Evolutionary conservation across 2,888 invertebrate genomes (phyloP).

Genomic region (Stenotaenia linearis): DNA sequence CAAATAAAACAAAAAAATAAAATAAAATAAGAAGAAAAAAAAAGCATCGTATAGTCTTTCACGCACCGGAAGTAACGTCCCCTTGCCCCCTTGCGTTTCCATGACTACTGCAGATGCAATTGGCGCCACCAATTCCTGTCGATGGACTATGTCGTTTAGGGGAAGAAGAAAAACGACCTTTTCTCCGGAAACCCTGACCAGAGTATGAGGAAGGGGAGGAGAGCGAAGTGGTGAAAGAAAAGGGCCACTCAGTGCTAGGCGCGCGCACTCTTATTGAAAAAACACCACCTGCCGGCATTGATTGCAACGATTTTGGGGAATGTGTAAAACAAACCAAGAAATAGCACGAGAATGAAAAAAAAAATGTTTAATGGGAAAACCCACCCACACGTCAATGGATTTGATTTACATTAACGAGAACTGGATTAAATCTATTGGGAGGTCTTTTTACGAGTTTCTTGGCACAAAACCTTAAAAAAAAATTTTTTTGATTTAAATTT

Average conservation of each 20-base stretch:
- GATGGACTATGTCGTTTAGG: slow-evolving; percentile 26
- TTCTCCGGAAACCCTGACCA: slow-evolving; percentile 17
- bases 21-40: background rate
- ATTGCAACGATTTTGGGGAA: slow-evolving; percentile 16
- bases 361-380: background rate
- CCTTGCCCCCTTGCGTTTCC: background rate
- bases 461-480: background rate
- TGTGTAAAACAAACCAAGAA: slow-evolving; percentile 17
- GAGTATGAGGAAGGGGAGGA: slow-evolving; percentile 20
- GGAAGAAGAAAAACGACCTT: slow-evolving; percentile 21
- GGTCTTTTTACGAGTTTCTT: background rate
- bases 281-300: slow-evolving; percentile 26
- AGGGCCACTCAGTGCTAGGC: slow-evolving; percentile 16
- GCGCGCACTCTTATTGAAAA: slow-evolving; percentile 17
- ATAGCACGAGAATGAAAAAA: background rate
- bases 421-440: background rate
- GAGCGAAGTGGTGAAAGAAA: slow-evolving; percentile 22
- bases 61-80: slow-evolving; percentile 13
- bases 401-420: slow-evolving; percentile 26
- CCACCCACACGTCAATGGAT: slow-evolving; percentile 3
- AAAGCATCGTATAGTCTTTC: background rate
- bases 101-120: slow-evolving; percentile 12
- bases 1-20: background rate
- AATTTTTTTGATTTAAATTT: background rate
- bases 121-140: slow-evolving; percentile 26